phyloP scores from a whole-genome alignment of 1,140 invertebrate species.

The Ceratosolen fusciceps region DNA sequence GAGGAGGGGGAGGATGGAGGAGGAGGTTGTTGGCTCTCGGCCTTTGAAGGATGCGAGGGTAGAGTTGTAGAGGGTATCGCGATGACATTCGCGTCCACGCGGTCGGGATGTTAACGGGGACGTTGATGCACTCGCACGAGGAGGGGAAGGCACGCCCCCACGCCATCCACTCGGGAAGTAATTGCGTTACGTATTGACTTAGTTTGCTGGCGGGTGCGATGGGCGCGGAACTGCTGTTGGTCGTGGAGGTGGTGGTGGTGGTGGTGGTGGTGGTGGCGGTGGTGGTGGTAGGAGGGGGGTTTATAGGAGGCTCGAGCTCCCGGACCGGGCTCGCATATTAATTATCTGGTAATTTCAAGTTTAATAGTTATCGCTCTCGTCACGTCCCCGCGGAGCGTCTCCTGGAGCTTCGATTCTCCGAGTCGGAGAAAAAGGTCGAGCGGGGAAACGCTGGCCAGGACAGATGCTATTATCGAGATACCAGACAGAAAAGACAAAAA shows the following conservation, averaged over 20 bases:
- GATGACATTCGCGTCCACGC: not conserved
- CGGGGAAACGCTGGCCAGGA: not conserved
- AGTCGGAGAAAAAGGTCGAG: not conserved
- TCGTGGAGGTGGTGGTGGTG: too few species aligned
- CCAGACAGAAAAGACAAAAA: not conserved
- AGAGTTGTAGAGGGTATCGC: not conserved
- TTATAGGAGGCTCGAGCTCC: slow-evolving; percentile 47
- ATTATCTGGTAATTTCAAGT: slow-evolving; percentile 67
- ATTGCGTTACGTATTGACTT: slow-evolving; percentile 69
- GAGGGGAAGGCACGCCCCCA: not conserved
- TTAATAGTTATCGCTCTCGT: slow-evolving; percentile 56
- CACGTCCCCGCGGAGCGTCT: not conserved
- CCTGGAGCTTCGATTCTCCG: not conserved
- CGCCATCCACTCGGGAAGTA: slow-evolving; percentile 64
- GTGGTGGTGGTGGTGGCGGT: too few species aligned
- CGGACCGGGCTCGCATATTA: slow-evolving; percentile 63
- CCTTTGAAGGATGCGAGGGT: not conserved
- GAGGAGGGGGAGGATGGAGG: too few species aligned
- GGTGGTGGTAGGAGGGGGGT: too few species aligned
- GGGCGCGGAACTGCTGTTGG: not conserved
- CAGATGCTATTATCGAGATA: not conserved
- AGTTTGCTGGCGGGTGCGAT: slow-evolving; percentile 55
- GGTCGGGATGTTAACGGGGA: not conserved
- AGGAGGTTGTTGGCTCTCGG: too few species aligned
- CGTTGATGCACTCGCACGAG: not conserved